Evolutionary conservation across 2,888 invertebrate species (phyloP), one percentile per base, ranked within the genome.

Genomic region (Eupithecia dodoneata): DNA sequence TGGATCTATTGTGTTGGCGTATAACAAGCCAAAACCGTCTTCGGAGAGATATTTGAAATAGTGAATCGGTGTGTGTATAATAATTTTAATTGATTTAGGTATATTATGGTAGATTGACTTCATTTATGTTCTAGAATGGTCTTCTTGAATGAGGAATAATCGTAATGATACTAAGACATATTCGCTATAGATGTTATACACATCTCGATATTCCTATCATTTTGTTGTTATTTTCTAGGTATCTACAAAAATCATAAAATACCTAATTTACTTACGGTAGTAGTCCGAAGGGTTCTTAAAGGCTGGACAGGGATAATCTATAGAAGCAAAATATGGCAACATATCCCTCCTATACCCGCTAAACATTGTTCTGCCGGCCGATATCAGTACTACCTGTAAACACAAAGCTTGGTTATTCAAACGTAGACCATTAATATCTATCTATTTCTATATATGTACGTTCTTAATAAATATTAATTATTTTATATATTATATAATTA

Each of bases 231-330:
- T 47, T 7, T 47, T 30, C 30, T 30, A 30, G 30, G 30, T 47
- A 7, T 47, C 47, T 47, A 44, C 5, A 6, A 7, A 44, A 44
- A 9, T 30, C 3, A 63, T 12, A 10, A 30, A 63, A 55, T 78
- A 96, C 30, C 30, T 30, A 30, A 30, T 30, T 30, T 30, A 30
- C 97, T 97, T 94, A 98, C 98, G 96, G 90, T 99, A 99, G 90
- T 99, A 99, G 94, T 99, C 99, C 0, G 99, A 98, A 72, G 99
- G 99, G 89, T 99, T 99, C 93, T 99, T 99, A 91, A 98, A 99
- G 0, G 98, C 98, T 15, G 99, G 99, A 91, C 99, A 99, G 3
- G 99, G 99, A 94, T 98, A 99, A 87, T 99, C 99, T 81, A 96
- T 94, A 73, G 97, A 96, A 74, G 97, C 98, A 94, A 99, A 99